Conservation (phyloP, 92 coral and sea anemone species). For the Porites divaricata region DNA sequence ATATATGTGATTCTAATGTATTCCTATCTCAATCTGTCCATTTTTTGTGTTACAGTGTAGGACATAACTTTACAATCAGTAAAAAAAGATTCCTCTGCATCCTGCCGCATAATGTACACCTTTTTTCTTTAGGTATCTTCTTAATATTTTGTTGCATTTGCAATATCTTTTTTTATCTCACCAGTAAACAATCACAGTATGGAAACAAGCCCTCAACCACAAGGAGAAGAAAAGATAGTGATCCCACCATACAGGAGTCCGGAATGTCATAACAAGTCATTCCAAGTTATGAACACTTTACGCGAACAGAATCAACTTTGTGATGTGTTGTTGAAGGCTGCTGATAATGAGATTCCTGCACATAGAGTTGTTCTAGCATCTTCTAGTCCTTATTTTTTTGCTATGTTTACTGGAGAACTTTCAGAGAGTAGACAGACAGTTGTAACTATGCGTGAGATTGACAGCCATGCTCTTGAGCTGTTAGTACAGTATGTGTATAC, state of each 20-base stretch:
- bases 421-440: slow-evolving; percentile 91
- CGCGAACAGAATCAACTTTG: slow-evolving; percentile 92
- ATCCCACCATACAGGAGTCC: slow-evolving; percentile 86
- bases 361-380: slow-evolving; percentile 97
- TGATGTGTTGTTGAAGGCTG: slow-evolving; percentile 91
- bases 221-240: slow-evolving; percentile 81
- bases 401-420: slow-evolving; percentile 98
- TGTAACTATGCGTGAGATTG: slow-evolving; percentile 94
- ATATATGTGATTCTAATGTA: too few species aligned
- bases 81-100: too few species aligned
- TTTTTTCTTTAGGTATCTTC: background rate
- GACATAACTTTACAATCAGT: too few species aligned
- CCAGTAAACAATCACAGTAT: background rate
- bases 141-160: background rate
- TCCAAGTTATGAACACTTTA: slow-evolving; percentile 90
- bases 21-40: too few species aligned
- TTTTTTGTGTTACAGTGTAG: too few species aligned
- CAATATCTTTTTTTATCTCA: background rate
- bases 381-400: slow-evolving; percentile 92
- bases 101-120: background rate
- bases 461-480: slow-evolving; percentile 86
- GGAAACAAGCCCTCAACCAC: slow-evolving; percentile 40
- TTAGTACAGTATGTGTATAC: slow-evolving; percentile 92
- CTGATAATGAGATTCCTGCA: slow-evolving; percentile 80
- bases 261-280: slow-evolving; percentile 86